phyloP scores from a whole-genome alignment of 2,797 vertebrate species.

The Threskiornis aethiopicus region DNA sequence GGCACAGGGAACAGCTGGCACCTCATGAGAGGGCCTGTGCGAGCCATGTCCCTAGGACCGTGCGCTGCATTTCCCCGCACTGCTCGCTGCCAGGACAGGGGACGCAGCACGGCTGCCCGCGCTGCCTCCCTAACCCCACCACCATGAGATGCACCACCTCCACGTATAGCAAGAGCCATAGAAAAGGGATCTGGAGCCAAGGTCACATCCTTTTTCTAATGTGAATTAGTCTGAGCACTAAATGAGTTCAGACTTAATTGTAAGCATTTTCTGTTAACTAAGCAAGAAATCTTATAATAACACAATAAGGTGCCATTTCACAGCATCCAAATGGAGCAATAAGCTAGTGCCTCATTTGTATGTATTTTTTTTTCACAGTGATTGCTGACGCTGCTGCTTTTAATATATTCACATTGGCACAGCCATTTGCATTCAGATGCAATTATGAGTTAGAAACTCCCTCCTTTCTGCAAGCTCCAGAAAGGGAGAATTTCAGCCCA shows the following conservation, averaged over 20 bases:
- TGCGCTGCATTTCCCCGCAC: accelerated
- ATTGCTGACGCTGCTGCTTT: conserved; percentile 73
- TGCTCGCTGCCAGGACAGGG: background rate
- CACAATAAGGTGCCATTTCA: conserved; percentile 69
- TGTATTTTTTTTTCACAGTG: conserved; percentile 61
- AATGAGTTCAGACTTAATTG: conserved; percentile 66
- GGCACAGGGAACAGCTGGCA: background rate
- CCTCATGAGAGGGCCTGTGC: accelerated
- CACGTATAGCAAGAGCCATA: background rate
- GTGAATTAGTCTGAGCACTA: conserved; percentile 54
- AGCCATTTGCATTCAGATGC: conserved; percentile 75
- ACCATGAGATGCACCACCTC: background rate
- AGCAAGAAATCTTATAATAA: conserved; percentile 68
- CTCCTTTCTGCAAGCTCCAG: conserved; percentile 64
- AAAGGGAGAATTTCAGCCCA: conserved; percentile 74
- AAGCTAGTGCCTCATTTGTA: conserved; percentile 65
- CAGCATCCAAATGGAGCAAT: conserved; percentile 66
- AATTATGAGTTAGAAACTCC: conserved; percentile 73
- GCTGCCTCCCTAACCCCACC: background rate
- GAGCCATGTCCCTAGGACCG: accelerated
- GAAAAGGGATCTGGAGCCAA: background rate
- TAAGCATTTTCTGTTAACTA: conserved; percentile 65
- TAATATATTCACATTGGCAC: conserved; percentile 74
- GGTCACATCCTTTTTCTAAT: conserved; percentile 39
- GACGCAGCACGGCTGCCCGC: accelerated